phyloP scores from a whole-genome alignment of 1,140 invertebrate species.

The Solen grandis region DNA sequence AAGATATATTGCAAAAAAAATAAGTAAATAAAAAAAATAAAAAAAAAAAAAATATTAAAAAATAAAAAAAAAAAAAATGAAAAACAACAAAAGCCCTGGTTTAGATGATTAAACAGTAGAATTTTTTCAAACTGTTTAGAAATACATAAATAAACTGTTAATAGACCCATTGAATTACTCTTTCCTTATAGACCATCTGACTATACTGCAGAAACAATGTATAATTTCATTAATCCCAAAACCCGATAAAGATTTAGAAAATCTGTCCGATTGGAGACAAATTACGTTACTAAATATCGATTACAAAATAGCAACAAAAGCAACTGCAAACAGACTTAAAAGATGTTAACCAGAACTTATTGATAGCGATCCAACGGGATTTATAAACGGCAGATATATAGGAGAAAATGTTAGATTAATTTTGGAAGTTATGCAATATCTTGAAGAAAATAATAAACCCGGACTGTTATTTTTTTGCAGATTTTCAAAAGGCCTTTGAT shows the following conservation, averaged over 20 bases:
- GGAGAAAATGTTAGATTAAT: slow-evolving; percentile 18
- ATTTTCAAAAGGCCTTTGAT: too few relatives aligned
- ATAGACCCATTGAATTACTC: slow-evolving; percentile 18
- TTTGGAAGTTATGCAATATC: not conserved
- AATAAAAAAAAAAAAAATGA: too few relatives aligned
- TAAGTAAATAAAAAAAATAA: too few relatives aligned
- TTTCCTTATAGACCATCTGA: slow-evolving; percentile 1
- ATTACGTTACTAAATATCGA: slow-evolving; percentile 17
- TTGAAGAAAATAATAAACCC: slow-evolving; percentile 8
- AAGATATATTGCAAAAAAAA: too few relatives aligned
- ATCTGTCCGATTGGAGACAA: slow-evolving; percentile 26
- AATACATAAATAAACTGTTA: not conserved
- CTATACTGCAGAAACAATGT: slow-evolving; percentile 9
- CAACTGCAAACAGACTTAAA: slow-evolving; percentile 3
- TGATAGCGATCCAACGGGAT: not conserved
- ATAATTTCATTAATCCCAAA: slow-evolving; percentile 35
- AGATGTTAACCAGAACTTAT: not conserved
- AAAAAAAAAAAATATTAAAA: too few relatives aligned
- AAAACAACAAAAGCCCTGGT: slow-evolving; percentile 30
- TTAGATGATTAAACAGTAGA: slow-evolving; percentile 23
- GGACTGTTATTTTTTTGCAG: not conserved
- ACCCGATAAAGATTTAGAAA: not conserved
- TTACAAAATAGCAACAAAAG: slow-evolving; percentile 40
- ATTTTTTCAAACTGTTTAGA: slow-evolving; percentile 38
- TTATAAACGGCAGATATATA: too few relatives aligned